Conservation (phyloP, 1,140 invertebrate genomes). For the Belonocnema kinseyi region DNA sequence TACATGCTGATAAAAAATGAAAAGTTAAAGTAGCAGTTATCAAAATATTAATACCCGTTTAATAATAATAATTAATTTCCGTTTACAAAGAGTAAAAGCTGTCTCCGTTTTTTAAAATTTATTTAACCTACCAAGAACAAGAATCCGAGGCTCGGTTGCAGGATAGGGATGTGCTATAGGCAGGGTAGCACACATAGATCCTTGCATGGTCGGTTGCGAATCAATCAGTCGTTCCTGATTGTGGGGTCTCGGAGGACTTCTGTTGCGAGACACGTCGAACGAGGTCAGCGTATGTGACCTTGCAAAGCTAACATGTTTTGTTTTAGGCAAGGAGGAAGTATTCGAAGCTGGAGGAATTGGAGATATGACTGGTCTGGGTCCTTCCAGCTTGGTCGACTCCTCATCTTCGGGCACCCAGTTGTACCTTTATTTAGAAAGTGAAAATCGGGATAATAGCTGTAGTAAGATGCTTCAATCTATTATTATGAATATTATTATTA, state of each 20-base stretch:
- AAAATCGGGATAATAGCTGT: neutral
- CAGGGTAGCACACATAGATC: slow-evolving; percentile 56
- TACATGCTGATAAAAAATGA: too few species aligned
- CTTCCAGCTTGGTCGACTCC: slow-evolving; percentile 82
- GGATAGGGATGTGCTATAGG: slow-evolving; percentile 63
- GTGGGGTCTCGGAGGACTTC: slow-evolving; percentile 76
- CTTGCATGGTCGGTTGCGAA: slow-evolving; percentile 70
- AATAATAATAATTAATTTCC: too few species aligned
- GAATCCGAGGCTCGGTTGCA: slow-evolving; percentile 73
- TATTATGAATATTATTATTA: too few species aligned
- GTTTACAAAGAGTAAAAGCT: neutral
- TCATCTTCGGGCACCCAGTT: slow-evolving; percentile 86
- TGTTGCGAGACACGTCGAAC: slow-evolving; percentile 82
- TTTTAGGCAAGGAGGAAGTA: slow-evolving; percentile 72
- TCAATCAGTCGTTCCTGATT: slow-evolving; percentile 84
- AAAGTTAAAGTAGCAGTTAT: too few species aligned
- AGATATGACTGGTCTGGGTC: slow-evolving; percentile 77
- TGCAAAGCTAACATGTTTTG: slow-evolving; percentile 94
- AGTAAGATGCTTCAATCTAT: too few species aligned
- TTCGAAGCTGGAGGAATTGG: slow-evolving; percentile 76
- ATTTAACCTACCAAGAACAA: slow-evolving; percentile 73
- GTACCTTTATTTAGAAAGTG: slow-evolving; percentile 70
- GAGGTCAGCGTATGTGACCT: slow-evolving; percentile 88
- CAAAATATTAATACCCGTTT: too few species aligned
- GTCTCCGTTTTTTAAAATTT: neutral